Conservation (phyloP, 2,113 vertebrate species). For the Neodon shergylaensis region DNA sequence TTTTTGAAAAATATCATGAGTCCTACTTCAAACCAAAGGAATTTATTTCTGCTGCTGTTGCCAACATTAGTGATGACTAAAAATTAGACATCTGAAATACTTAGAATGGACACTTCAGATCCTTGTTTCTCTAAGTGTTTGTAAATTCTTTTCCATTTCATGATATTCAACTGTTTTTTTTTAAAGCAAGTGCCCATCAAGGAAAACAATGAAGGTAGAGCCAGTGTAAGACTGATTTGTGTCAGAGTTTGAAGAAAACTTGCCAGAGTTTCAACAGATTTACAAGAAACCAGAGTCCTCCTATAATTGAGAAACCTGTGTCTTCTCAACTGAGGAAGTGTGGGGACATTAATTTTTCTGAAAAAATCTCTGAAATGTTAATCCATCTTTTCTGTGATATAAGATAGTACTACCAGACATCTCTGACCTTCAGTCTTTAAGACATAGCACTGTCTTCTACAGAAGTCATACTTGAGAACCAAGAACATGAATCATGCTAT, state of each 20-base stretch:
- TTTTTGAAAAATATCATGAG: background rate
- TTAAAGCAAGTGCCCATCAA: background rate
- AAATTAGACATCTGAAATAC: background rate
- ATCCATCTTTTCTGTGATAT: background rate
- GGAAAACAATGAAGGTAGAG: background rate
- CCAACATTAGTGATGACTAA: background rate
- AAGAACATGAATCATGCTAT: background rate
- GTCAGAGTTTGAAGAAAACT: background rate
- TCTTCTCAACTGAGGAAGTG: background rate
- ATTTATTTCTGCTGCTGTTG: slow-evolving; percentile 5
- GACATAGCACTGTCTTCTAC: background rate
- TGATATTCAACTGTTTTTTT: background rate
- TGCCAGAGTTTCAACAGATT: background rate
- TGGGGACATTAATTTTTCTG: background rate
- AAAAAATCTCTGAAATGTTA: background rate
- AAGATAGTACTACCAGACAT: background rate
- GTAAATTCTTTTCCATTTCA: background rate
- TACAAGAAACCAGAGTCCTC: background rate
- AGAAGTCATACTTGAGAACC: background rate
- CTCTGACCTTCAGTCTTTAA: background rate
- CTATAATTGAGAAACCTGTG: background rate
- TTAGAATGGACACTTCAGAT: background rate
- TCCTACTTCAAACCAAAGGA: background rate
- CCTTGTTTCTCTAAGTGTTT: background rate
- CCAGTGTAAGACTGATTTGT: background rate